Evolutionary conservation across 2,113 vertebrate genomes (phyloP).

Genomic region (Paedocypris sp.): DNA sequence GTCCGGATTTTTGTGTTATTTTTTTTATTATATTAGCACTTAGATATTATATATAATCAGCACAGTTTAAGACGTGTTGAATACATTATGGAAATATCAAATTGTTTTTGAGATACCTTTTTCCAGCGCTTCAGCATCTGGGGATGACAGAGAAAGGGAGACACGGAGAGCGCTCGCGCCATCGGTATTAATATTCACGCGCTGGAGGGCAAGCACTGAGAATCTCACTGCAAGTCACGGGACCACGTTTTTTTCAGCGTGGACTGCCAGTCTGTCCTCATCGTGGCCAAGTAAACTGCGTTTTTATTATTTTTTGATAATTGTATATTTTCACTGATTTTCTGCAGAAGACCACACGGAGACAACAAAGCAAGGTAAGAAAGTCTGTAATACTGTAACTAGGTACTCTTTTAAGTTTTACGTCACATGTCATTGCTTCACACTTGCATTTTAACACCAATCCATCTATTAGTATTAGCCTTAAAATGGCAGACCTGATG

Average conservation of each 20-base stretch:
- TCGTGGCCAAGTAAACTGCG: neutral
- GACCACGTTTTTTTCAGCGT: neutral
- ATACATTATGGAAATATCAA: no score
- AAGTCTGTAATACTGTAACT: neutral
- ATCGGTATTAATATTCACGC: slow-evolving; percentile 6
- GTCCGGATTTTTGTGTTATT: neutral
- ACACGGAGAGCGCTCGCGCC: neutral
- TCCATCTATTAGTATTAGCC: neutral
- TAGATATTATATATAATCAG: no score
- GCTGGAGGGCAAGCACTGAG: neutral
- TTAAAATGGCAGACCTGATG: slow-evolving; percentile 16
- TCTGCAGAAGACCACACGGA: no score
- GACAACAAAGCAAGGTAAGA: slow-evolving; percentile 5
- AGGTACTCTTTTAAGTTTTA: neutral
- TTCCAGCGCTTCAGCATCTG: neutral
- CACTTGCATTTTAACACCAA: neutral
- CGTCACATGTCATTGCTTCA: neutral
- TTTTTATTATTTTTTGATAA: neutral
- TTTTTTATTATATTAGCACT: no score
- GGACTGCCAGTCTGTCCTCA: neutral
- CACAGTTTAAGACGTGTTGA: no score
- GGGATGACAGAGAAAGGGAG: slow-evolving; percentile 1
- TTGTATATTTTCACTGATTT: neutral
- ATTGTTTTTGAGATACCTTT: neutral
- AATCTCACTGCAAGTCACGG: neutral